These are phyloP conservation scores for Streptopelia turtur DNA, from an alignment of 2,797 vertebrate genomes.

Conservation along the genomic window DNA sequence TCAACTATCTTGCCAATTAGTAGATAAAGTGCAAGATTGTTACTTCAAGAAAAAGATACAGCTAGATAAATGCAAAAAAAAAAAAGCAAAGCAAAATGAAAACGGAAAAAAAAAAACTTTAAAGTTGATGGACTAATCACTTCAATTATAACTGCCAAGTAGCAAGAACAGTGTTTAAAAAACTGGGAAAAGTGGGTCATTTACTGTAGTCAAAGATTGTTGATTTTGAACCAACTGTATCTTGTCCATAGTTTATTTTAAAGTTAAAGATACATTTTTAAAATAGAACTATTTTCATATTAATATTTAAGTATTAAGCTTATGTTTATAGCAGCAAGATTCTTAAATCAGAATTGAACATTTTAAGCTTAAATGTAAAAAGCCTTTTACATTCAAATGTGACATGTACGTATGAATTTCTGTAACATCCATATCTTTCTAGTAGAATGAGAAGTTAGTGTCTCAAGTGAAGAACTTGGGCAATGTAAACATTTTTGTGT, in stretches of 20 bases:
- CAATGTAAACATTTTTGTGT: background rate
- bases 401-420: background rate
- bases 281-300: constrained; percentile 54
- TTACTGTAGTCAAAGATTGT: background rate
- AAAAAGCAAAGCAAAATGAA: background rate
- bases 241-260: constrained; percentile 36
- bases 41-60: background rate
- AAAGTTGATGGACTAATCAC: background rate
- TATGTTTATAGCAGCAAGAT: background rate
- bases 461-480: background rate
- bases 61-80: background rate
- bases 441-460: background rate
- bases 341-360: constrained; percentile 25
- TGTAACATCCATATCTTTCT: background rate
- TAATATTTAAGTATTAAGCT: constrained; percentile 18
- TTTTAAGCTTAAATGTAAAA: constrained; percentile 24
- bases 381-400: constrained; percentile 22
- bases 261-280: constrained; percentile 14
- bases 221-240: background rate
- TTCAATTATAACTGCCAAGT: background rate
- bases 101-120: background rate
- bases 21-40: background rate
- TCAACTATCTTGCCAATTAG: background rate
- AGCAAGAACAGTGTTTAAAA: background rate
- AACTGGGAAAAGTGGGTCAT: background rate